A percentile compares a stretch with the other conserved stretches of the same genome.
phyloP scores from a whole-genome alignment of 1,140 invertebrate genomes.

The Colletes latitarsis region DNA sequence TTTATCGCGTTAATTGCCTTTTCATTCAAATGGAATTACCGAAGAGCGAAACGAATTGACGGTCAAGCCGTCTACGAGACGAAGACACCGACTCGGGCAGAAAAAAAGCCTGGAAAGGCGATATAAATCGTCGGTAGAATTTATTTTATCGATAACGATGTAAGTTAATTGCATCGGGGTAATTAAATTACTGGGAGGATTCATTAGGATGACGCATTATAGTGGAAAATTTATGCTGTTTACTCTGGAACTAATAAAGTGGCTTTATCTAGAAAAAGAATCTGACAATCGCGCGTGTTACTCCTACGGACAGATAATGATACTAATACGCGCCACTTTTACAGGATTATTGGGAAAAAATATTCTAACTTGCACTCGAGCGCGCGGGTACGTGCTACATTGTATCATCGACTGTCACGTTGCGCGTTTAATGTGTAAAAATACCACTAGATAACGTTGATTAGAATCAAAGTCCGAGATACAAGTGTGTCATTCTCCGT shows the following conservation, averaged over 20 bases:
- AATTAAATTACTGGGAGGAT: conserved; percentile 26
- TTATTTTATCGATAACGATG: conserved; percentile 37
- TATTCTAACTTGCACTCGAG: background rate
- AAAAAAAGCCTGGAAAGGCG: background rate
- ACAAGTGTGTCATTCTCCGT: background rate
- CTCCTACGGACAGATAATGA: conserved; percentile 36
- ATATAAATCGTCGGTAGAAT: background rate
- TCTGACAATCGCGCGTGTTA: conserved; percentile 40
- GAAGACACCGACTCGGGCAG: no score
- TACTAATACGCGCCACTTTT: conserved; percentile 7
- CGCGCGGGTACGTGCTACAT: background rate
- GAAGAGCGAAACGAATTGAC: background rate
- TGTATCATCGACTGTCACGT: conserved; percentile 27
- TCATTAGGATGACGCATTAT: conserved; percentile 25
- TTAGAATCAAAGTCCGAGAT: background rate
- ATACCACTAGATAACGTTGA: background rate
- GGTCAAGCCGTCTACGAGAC: background rate
- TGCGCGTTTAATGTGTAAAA: background rate
- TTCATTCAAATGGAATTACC: conserved; percentile 15
- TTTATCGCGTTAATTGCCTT: conserved; percentile 34
- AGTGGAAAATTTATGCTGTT: conserved; percentile 56
- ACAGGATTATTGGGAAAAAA: conserved; percentile 13
- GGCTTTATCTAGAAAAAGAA: conserved; percentile 49
- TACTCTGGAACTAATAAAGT: conserved; percentile 40
- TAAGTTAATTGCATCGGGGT: conserved; percentile 24